These are phyloP conservation scores for Strix uralensis DNA, from an alignment of 2,113 vertebrate genomes.

Conservation along the genomic window DNA sequence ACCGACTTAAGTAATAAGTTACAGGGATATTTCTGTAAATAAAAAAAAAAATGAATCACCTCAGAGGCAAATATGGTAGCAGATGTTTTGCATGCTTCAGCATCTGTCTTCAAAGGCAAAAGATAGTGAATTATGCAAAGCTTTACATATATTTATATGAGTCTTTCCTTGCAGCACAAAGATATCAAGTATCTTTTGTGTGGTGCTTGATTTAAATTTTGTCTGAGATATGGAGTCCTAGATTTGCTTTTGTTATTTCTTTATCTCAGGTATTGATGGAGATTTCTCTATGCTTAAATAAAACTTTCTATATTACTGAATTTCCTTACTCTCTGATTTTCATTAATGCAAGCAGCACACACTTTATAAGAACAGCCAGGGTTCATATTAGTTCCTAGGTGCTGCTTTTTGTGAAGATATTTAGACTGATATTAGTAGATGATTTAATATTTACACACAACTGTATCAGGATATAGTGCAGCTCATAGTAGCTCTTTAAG, in stretches of 20 bases:
- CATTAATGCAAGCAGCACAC: neutral
- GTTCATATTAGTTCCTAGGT: neutral
- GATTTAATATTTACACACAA: slow-evolving; percentile 1
- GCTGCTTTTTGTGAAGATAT: neutral
- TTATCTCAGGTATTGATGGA: neutral
- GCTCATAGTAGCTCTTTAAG: neutral
- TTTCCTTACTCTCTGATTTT: neutral
- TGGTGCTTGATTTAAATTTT: neutral
- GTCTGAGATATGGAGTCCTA: neutral
- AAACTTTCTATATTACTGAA: neutral
- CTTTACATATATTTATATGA: neutral
- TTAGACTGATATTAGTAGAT: neutral
- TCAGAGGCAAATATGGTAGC: neutral
- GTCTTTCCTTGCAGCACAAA: neutral
- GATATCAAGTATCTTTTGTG: neutral
- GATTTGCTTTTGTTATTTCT: neutral
- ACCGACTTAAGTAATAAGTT: neutral
- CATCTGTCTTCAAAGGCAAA: neutral
- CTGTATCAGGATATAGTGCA: neutral
- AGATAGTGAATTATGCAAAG: neutral
- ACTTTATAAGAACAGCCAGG: neutral
- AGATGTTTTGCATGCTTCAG: neutral
- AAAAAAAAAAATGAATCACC: neutral
- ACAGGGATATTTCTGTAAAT: neutral
- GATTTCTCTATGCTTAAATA: neutral